A percentile compares a stretch with the other conserved stretches of the same genome.
Conservation (phyloP, 2,888 invertebrate genomes). For the Gasteruption jaculator region DNA sequence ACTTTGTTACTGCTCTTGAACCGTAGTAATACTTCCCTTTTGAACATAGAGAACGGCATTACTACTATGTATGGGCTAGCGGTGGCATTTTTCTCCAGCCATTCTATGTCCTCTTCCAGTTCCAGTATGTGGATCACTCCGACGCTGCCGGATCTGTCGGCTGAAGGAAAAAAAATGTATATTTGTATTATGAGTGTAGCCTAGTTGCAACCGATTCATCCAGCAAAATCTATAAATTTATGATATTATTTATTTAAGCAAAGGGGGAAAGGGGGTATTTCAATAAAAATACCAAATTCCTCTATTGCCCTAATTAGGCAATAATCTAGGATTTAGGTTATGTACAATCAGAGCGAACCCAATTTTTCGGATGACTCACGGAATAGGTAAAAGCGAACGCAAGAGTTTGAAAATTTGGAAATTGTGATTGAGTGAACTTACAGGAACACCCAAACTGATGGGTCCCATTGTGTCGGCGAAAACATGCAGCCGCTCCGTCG, state of each 20-base stretch:
- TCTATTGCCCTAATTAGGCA: no score
- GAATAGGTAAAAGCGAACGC: no score
- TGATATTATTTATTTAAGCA: no score
- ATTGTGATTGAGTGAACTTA: conserved; percentile 54
- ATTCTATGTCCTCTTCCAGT: conserved; percentile 63
- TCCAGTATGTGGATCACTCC: conserved; percentile 78
- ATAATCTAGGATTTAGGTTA: no score
- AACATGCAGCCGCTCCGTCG: conserved; percentile 73
- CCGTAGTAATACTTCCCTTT: conserved; percentile 54
- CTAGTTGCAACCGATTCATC: no score
- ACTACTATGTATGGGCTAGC: conserved; percentile 79
- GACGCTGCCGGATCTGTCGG: conserved; percentile 72
- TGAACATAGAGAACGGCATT: conserved; percentile 63
- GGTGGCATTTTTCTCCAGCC: conserved; percentile 68
- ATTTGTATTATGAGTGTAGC: no score
- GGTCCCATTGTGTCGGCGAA: conserved; percentile 87
- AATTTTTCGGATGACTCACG: no score
- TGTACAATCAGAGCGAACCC: not conserved
- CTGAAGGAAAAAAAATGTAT: conserved; percentile 51
- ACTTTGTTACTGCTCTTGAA: conserved; percentile 57
- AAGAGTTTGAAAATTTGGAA: not conserved
- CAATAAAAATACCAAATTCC: no score
- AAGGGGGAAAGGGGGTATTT: no score
- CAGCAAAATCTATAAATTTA: no score
- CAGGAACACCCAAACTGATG: conserved; percentile 94